These are phyloP conservation scores for Busseola fusca DNA, from an alignment of 2,888 invertebrate species.

Conservation along the genomic window DNA sequence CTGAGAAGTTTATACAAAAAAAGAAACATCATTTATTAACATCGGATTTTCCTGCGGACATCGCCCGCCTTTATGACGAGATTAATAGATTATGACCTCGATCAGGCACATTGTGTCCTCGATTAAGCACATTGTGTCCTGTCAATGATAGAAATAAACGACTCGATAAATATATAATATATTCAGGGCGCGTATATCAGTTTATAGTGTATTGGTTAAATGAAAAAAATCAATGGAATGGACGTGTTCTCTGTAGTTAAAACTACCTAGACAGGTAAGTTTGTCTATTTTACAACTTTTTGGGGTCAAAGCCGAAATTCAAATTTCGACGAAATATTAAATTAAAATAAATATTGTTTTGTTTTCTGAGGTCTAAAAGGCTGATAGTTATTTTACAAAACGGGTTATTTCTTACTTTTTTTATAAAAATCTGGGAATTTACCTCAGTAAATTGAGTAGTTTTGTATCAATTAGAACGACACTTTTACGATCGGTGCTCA, in stretches of 20 bases:
- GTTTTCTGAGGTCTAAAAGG: conserved; percentile 4
- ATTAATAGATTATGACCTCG: conserved; percentile 75
- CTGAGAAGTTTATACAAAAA: conserved; percentile 62
- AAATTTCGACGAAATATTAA: background rate
- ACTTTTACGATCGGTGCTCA: background rate
- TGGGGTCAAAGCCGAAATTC: background rate
- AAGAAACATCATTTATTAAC: conserved; percentile 73
- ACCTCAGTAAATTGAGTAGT: background rate
- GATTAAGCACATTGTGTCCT: conserved; percentile 53
- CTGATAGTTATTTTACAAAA: background rate
- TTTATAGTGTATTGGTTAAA: background rate
- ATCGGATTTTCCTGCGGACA: conserved; percentile 65
- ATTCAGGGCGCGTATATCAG: conserved; percentile 1
- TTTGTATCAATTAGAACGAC: background rate
- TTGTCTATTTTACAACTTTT: background rate
- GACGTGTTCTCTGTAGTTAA: background rate
- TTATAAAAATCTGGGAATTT: background rate
- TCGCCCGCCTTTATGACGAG: conserved; percentile 67
- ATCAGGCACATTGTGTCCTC: conserved; percentile 55
- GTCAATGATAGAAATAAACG: conserved; percentile 62
- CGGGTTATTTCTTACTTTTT: background rate
- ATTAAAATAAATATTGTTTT: background rate
- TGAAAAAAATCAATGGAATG: background rate
- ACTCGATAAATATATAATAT: conserved; percentile 36
- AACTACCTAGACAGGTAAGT: background rate